Evolutionary conservation across 2,113 vertebrate species (phyloP).

Genomic region (Pachyramphus minor): DNA sequence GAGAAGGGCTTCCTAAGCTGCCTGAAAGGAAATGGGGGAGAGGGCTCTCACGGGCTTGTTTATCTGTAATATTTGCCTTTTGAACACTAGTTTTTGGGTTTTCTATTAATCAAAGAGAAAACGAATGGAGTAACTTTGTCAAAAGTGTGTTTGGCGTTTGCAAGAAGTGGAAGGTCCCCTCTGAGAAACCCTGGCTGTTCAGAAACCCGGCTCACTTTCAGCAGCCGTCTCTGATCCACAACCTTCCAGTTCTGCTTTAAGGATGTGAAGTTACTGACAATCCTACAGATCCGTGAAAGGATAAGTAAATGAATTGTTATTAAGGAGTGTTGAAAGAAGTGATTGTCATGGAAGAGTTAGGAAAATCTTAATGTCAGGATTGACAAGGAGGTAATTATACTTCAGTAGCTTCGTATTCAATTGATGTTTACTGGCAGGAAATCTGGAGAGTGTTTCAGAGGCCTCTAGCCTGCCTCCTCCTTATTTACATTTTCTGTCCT

Average conservation of each 20-base stretch:
- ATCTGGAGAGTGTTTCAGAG: background rate
- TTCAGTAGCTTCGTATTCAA: constrained; percentile 32
- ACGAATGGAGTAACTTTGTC: background rate
- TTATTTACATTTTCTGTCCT: constrained; percentile 1
- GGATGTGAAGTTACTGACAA: constrained; percentile 29
- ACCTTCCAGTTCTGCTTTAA: background rate
- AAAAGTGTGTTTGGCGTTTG: background rate
- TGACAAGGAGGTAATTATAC: constrained; percentile 58
- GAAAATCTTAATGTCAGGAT: constrained; percentile 52
- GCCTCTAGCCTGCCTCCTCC: background rate
- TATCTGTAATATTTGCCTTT: background rate
- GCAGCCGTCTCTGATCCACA: background rate
- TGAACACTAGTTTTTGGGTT: background rate
- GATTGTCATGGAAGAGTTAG: constrained; percentile 52
- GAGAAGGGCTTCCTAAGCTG: background rate
- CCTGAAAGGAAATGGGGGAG: background rate
- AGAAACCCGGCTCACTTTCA: background rate
- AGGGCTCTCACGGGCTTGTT: background rate
- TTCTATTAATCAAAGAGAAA: background rate
- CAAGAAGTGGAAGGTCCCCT: background rate
- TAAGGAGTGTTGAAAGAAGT: constrained; percentile 58
- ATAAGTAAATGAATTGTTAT: constrained; percentile 65
- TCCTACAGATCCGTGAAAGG: background rate
- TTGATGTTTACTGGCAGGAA: constrained; percentile 52
- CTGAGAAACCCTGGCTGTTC: background rate